Evolutionary conservation across 2,797 vertebrate genomes (phyloP).

Genomic region (Mormyrops boulengeri): DNA sequence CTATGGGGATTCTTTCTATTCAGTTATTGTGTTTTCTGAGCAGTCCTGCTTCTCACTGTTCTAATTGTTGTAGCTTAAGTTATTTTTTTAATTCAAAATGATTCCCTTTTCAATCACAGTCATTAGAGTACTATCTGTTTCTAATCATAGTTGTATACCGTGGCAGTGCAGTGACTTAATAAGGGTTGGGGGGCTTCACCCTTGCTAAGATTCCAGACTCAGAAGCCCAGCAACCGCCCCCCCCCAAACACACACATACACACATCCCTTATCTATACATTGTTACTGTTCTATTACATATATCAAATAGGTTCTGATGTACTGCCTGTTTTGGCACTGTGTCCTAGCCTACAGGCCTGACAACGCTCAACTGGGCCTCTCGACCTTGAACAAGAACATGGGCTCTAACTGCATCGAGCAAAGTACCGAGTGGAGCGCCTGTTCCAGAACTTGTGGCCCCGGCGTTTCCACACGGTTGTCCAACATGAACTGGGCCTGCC

Average conservation of each 20-base stretch:
- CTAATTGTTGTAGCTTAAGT: not conserved
- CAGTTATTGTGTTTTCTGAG: not conserved
- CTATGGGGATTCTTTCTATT: not conserved
- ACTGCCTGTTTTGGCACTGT: not conserved
- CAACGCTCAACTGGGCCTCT: not conserved
- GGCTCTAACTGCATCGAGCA: slow-evolving; percentile 47
- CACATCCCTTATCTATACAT: not conserved
- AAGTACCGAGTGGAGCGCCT: slow-evolving; percentile 69
- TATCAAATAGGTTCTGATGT: not conserved
- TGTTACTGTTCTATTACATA: not conserved
- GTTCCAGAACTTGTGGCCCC: slow-evolving; percentile 68
- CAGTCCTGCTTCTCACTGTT: not conserved
- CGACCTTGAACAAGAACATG: not conserved
- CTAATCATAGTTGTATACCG: not conserved
- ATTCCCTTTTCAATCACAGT: not conserved
- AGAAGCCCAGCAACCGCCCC: not conserved
- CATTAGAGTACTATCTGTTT: not conserved
- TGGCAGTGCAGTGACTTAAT: not conserved
- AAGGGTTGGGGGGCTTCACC: not conserved
- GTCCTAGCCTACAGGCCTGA: slow-evolving; percentile 19
- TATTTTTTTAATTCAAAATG: not conserved
- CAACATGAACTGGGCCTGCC: slow-evolving; percentile 67
- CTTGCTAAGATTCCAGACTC: not conserved
- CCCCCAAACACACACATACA: not conserved
- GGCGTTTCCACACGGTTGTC: slow-evolving; percentile 65